Conservation (phyloP, 2,888 invertebrate species). For the Leucophenga montana region DNA sequence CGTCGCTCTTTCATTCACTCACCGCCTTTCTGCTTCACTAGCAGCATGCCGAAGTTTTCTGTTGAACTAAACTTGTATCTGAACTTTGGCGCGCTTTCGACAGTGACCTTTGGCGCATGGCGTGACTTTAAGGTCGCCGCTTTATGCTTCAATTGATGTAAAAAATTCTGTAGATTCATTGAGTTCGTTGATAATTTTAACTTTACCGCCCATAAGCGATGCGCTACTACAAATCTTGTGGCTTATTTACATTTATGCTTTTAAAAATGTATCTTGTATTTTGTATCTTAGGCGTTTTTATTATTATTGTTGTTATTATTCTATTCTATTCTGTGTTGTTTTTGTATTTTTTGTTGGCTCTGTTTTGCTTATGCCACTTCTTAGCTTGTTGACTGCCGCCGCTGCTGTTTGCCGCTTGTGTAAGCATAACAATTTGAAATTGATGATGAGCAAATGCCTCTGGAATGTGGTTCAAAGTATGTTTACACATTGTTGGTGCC, state of each 20-base stretch:
- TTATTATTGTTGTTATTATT: not conserved
- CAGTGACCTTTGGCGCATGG: too few relatives aligned
- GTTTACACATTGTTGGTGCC: constrained; percentile 27
- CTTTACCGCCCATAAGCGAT: too few relatives aligned
- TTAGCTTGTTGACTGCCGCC: not conserved
- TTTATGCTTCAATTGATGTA: too few relatives aligned
- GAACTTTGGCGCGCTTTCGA: not conserved
- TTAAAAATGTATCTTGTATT: too few relatives aligned
- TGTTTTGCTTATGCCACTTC: not conserved
- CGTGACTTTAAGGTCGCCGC: too few relatives aligned
- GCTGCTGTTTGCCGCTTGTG: not conserved
- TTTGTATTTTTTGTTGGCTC: not conserved
- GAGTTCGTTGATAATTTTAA: too few relatives aligned
- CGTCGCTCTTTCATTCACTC: not conserved
- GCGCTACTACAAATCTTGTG: too few relatives aligned
- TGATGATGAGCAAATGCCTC: constrained; percentile 49
- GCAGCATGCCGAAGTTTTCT: not conserved
- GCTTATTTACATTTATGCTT: too few relatives aligned
- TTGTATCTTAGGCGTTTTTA: not conserved
- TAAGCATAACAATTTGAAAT: constrained; percentile 29
- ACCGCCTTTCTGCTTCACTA: too few relatives aligned
- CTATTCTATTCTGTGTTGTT: not conserved
- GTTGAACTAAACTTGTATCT: not conserved
- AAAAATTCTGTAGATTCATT: too few relatives aligned
- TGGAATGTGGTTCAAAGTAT: constrained; percentile 45